Conservation (phyloP, 1,140 invertebrate genomes). For the Pseudomyrmex cubaensis region DNA sequence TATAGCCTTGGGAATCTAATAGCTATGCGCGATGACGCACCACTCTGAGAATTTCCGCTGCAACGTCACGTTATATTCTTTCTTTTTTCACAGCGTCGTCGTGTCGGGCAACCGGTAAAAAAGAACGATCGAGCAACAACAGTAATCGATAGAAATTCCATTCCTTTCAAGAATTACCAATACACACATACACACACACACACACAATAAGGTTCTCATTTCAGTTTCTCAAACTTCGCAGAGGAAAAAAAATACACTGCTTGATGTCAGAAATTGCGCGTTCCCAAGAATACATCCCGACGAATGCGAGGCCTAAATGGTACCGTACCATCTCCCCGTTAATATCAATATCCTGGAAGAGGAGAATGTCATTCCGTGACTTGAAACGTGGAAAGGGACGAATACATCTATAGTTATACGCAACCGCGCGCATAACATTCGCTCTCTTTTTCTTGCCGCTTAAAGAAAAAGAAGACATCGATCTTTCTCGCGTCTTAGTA, state of each 20-base stretch:
- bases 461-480: not conserved
- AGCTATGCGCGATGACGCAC: constrained; percentile 43
- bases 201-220: not conserved
- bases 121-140: constrained; percentile 1
- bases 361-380: constrained; percentile 1
- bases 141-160: constrained; percentile 31
- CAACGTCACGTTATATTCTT: constrained; percentile 44
- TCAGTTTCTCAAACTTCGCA: not conserved
- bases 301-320: not conserved
- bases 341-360: not conserved
- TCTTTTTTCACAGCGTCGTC: not conserved
- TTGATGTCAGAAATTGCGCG: not conserved
- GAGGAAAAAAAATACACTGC: constrained; percentile 25
- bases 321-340: not conserved
- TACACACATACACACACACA: too few relatives aligned
- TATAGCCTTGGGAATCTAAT: constrained; percentile 43
- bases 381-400: not conserved
- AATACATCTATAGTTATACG: not conserved
- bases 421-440: not conserved
- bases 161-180: too few relatives aligned
- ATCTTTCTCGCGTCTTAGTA: not conserved
- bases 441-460: not conserved
- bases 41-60: constrained; percentile 41
- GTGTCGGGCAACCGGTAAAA: not conserved
- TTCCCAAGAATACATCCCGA: constrained; percentile 2